These are phyloP conservation scores for Epistrophe eligans DNA, from an alignment of 2,888 invertebrate genomes.

Conservation along the genomic window DNA sequence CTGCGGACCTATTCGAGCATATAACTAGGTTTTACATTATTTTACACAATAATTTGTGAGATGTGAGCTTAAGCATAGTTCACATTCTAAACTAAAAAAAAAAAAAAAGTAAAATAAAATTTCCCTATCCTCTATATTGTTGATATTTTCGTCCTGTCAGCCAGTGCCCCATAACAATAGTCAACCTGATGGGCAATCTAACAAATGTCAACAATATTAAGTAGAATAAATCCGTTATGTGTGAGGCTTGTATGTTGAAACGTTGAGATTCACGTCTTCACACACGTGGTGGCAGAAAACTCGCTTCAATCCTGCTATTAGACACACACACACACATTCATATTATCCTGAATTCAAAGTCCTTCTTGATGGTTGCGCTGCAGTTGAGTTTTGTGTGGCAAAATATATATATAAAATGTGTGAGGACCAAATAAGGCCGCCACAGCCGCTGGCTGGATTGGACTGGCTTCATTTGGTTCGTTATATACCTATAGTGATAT, in stretches of 20 bases:
- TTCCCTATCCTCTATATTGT: conserved; percentile 25
- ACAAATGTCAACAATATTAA: conserved; percentile 73
- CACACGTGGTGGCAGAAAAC: conserved; percentile 40
- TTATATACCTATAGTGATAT: not conserved
- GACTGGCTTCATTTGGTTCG: conserved; percentile 18
- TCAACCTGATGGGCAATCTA: conserved; percentile 66
- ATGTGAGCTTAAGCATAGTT: not conserved
- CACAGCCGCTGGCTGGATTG: not conserved
- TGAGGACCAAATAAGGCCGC: not conserved
- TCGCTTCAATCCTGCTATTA: conserved; percentile 22
- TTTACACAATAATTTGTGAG: not conserved
- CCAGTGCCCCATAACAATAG: conserved; percentile 58
- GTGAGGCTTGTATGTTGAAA: conserved; percentile 54
- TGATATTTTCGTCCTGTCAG: conserved; percentile 69
- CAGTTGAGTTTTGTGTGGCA: conserved; percentile 16
- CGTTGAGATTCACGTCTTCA: conserved; percentile 57
- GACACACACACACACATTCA: conserved; percentile 11
- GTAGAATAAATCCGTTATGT: conserved; percentile 58
- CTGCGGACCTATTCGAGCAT: conserved; percentile 17
- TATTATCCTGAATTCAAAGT: conserved; percentile 28
- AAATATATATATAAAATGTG: conserved; percentile 18
- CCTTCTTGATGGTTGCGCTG: not conserved
- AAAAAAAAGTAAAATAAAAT: not conserved
- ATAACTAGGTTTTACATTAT: not conserved
- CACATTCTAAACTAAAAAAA: not conserved